phyloP scores from a whole-genome alignment of 1,140 invertebrate genomes.

The Trachelipus rathkii region DNA sequence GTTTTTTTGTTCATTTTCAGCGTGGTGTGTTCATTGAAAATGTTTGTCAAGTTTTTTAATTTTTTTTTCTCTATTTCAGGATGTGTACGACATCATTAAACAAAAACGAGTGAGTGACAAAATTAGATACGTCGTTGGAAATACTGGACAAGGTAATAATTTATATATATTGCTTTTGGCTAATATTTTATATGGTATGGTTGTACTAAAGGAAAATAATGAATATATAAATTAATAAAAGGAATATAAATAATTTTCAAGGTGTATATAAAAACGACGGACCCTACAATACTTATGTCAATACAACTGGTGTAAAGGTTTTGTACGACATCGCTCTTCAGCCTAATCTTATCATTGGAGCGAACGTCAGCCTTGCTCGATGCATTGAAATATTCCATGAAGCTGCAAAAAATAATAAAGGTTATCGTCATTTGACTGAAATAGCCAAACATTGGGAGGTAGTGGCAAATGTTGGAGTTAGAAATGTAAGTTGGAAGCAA shows the following conservation, averaged over 20 bases:
- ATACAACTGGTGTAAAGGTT: conserved; percentile 49
- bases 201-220: too few species aligned
- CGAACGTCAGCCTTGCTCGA: conserved; percentile 41
- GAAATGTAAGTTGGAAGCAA: conserved; percentile 44
- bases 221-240: too few species aligned
- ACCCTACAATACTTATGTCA: conserved; percentile 50
- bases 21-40: too few species aligned
- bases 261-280: conserved; percentile 52
- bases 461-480: conserved; percentile 40
- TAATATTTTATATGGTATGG: too few species aligned
- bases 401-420: conserved; percentile 2
- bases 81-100: neutral
- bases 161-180: too few species aligned
- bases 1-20: too few species aligned
- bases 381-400: conserved; percentile 42
- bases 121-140: conserved; percentile 32
- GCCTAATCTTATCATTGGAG: conserved; percentile 39
- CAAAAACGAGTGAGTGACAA: conserved; percentile 13
- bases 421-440: conserved; percentile 31
- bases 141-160: conserved; percentile 37
- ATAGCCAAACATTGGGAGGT: conserved; percentile 31
- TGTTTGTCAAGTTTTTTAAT: neutral
- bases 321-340: conserved; percentile 36
- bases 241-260: too few species aligned
- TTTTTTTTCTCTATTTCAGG: neutral